Evolutionary conservation across 2,113 vertebrate species (phyloP), one percentile per base, ranked within the genome.

Genomic region (Atractosteus spatula): DNA sequence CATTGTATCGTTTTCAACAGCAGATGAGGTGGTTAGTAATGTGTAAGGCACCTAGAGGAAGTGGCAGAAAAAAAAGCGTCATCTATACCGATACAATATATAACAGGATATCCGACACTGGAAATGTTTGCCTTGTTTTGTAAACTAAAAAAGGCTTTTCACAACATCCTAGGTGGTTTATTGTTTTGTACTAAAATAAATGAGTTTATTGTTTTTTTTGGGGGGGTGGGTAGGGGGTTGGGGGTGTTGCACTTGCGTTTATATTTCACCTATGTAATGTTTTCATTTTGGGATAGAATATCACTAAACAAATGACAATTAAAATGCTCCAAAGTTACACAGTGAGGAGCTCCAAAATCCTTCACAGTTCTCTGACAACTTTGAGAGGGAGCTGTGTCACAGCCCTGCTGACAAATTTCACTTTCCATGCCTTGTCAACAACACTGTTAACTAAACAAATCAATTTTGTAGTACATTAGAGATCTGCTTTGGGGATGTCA

Each of bases 391-490:
- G 68, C 73, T 73, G 41, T 71, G 64, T 68, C 66, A 62, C 42
- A 54, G 56, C 59, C 45, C 3, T 10, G 8, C 55, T 51, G 17
- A 44, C 70, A 68, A 69, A 41, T 63, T 71, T 73, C 5, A 51
- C 47, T 7, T 59, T 67, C 62, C 63, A 63, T 12, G 51, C 62
- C 41, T 55, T 43, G 62, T 64, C 62, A 59, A n/a, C 55, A 59
- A 66, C 47, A 70, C 62, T 81, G 72, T 82, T 73, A 69, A 76
- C 80, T 56, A 29, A 82, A 82, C 80, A 81, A 87, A 82, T 79
- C 90, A 91, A 90, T 89, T 87, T 84, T 80, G 29, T 71, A 77
- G 74, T 88, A 92, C 87, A 92, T 90, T 89, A 29, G 89, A 91
- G 88, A 87, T 84, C 81, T 89, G 86, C 82, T 84, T 81, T 79